Conservation (phyloP, 23 tunicate species). For the Halocynthia aurantium region DNA sequence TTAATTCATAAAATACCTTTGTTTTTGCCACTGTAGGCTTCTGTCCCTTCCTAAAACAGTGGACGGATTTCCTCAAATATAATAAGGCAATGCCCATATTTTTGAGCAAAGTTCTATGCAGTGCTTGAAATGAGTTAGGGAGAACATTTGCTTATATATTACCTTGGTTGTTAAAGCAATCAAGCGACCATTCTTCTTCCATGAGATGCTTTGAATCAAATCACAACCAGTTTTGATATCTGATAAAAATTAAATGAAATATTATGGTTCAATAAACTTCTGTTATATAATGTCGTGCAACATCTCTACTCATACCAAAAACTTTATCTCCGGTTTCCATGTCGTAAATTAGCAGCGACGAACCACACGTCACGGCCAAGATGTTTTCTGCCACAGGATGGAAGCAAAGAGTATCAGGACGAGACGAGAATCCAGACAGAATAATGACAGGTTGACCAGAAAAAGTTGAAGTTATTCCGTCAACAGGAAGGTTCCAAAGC, state of each 20-base stretch:
- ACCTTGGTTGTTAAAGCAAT: constrained; percentile 76
- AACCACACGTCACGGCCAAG: constrained; percentile 41
- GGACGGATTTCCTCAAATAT: too few species aligned
- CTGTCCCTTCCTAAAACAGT: too few species aligned
- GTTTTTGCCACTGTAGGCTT: too few species aligned
- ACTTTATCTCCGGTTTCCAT: not conserved
- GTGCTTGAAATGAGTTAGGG: too few species aligned
- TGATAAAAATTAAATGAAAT: not conserved
- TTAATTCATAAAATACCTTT: too few species aligned
- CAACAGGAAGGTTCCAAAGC: constrained; percentile 62
- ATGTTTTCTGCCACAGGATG: constrained; percentile 60
- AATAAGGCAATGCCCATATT: too few species aligned
- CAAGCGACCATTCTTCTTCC: constrained; percentile 66
- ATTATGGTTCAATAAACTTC: constrained; percentile 11
- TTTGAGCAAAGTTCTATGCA: too few species aligned
- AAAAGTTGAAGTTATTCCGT: constrained; percentile 33
- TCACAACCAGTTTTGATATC: constrained; percentile 29
- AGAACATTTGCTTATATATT: too few species aligned
- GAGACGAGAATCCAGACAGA: constrained; percentile 23
- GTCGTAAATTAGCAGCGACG: not conserved
- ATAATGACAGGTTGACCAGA: constrained; percentile 13
- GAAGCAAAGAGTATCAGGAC: constrained; percentile 52
- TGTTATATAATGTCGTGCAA: too few species aligned
- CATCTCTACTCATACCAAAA: not conserved
- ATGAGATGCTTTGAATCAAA: constrained; percentile 51